Percentiles rank a stretch among this genome's conserved stretches.
These are phyloP conservation scores for Antheraea assamensis DNA, from an alignment of 2,888 invertebrate species.

Conservation along the genomic window DNA sequence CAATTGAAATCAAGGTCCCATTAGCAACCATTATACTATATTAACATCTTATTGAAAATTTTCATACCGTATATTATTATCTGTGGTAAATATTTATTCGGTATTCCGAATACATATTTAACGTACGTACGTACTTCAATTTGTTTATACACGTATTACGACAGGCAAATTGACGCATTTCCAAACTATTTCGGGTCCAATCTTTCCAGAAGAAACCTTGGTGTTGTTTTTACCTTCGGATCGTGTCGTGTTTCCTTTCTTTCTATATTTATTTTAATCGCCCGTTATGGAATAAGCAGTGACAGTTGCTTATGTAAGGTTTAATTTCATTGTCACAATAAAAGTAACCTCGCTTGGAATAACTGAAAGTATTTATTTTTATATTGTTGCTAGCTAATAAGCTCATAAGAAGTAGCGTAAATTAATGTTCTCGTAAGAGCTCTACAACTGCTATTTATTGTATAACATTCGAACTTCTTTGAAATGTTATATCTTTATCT, in stretches of 20 bases:
- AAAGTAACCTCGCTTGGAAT: background rate
- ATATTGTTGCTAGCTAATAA: background rate
- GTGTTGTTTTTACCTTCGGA: conserved; percentile 18
- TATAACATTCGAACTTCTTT: background rate
- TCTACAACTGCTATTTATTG: background rate
- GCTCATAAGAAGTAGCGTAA: background rate
- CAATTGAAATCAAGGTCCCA: background rate
- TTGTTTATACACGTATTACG: background rate
- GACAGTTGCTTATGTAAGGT: conserved; percentile 1
- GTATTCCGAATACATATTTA: background rate
- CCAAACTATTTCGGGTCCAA: conserved; percentile 9
- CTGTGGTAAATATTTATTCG: too few relatives aligned
- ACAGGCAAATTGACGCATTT: background rate
- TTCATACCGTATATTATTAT: background rate
- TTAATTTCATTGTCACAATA: background rate
- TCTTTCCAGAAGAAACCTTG: conserved; percentile 4
- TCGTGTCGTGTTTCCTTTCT: conserved; percentile 3
- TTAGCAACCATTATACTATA: background rate
- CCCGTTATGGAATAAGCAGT: conserved; percentile 1
- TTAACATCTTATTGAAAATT: background rate
- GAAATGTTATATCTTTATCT: background rate
- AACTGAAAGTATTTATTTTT: background rate
- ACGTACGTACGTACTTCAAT: background rate
- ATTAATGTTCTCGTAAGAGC: background rate
- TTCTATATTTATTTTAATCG: background rate